Evolutionary conservation across 2,888 invertebrate species (phyloP).

Genomic region (Molorchus minor): DNA sequence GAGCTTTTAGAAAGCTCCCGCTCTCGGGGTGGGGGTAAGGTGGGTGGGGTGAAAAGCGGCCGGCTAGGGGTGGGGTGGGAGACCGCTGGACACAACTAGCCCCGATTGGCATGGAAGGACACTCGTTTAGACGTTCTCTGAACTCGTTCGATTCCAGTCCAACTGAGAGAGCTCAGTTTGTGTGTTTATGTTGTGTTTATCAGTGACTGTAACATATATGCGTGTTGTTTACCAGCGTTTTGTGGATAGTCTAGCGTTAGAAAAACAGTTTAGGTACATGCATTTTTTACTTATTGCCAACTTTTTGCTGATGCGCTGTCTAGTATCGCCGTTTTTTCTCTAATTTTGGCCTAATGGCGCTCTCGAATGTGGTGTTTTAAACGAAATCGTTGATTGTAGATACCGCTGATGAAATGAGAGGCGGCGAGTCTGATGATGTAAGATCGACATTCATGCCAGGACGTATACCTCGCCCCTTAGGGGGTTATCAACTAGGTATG

Average conservation of each 20-base stretch:
- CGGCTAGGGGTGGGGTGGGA: conserved; percentile 40
- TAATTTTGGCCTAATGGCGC: too few relatives aligned
- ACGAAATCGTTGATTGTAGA: conserved; percentile 10
- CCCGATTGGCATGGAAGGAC: conserved; percentile 48
- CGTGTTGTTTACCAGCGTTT: background rate
- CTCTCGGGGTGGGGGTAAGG: conserved; percentile 40
- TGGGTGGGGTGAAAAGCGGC: conserved; percentile 41
- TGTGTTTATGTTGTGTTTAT: conserved; percentile 14
- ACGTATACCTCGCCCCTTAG: conserved; percentile 44
- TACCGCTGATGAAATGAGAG: conserved; percentile 46
- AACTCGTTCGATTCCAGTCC: conserved; percentile 17
- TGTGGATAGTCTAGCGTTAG: too few relatives aligned
- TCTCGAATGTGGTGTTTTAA: too few relatives aligned
- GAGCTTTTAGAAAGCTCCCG: conserved; percentile 44
- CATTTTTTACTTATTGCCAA: too few relatives aligned
- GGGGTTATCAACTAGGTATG: conserved; percentile 49
- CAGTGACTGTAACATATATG: conserved; percentile 20
- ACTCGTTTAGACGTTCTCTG: too few relatives aligned
- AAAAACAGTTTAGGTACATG: too few relatives aligned
- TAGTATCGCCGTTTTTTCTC: too few relatives aligned
- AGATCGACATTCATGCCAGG: conserved; percentile 53
- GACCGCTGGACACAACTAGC: conserved; percentile 48
- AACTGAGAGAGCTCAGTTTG: conserved; percentile 6
- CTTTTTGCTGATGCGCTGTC: too few relatives aligned
- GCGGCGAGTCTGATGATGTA: conserved; percentile 51